Conservation (phyloP, 2,113 vertebrate genomes). For the Brienomyrus brachyistius region DNA sequence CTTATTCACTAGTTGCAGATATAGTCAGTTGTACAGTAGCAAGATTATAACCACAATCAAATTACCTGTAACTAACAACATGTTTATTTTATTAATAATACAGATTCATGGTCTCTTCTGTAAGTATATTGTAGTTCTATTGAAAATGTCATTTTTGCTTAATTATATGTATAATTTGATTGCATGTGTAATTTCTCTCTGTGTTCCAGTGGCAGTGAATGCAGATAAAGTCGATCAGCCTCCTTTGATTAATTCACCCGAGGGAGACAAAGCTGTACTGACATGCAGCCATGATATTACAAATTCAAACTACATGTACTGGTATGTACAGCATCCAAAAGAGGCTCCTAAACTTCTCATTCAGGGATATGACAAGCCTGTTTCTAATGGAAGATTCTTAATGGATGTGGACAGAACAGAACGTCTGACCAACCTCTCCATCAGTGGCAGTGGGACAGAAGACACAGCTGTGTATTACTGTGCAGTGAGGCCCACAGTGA, state of each 20-base stretch:
- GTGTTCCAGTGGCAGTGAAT: background rate
- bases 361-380: background rate
- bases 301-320: background rate
- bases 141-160: background rate
- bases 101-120: background rate
- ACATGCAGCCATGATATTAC: background rate
- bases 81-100: background rate
- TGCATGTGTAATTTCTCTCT: background rate
- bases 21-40: background rate
- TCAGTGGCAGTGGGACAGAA: background rate
- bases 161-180: background rate
- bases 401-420: background rate
- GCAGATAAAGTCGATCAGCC: background rate
- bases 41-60: too few relatives aligned
- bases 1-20: background rate
- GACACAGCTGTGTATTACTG: too few relatives aligned
- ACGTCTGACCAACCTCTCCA: background rate
- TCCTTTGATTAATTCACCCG: background rate
- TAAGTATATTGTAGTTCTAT: background rate
- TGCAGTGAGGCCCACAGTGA: too few relatives aligned
- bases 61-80: background rate
- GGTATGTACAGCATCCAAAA: background rate
- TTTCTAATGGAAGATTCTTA: background rate
- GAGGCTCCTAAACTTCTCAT: background rate
- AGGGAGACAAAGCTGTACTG: background rate